Base-by-base conservation (phyloP, 2,888 invertebrate genomes). In the Corythucha ciliata region DNA sequence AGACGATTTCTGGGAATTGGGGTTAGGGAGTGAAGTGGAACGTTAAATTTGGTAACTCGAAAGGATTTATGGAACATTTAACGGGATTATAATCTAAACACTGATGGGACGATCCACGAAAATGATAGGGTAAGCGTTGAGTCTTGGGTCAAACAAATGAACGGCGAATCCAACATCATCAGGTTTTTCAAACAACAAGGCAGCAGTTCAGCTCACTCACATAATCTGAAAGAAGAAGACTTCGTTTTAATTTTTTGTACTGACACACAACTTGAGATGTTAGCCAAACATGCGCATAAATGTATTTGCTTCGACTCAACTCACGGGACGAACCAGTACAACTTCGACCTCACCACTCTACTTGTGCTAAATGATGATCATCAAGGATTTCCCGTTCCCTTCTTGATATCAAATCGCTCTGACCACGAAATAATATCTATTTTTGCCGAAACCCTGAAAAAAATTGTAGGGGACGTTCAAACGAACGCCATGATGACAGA, bases 401-500 rank as follows among this genome's bases (percentile, higher is more conserved):
- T 61, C 45, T 25, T 59, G 12, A 51, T 61, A 8, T 51, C 56
- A 1, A 61, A 59, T 29, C 40, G 40, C 2, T 18, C 22, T 22
- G 40, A 40, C 22, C 21, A 10, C 21, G 39, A 39, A 14, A 21
- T 39, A 20, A 39, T 39, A 12, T 39, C 39, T 7, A 6, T 39
- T 16, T 39, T 16, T 5, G 39, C 22, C 18, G 4, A 12, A 16
- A 22, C 16, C 39, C 22, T 39, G n/a, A n/a, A n/a, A n/a, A n/a
- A n/a, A n/a, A n/a, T n/a, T n/a, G n/a, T n/a, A n/a, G n/a, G n/a
- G n/a, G n/a, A n/a, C 39, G 52, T 61, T 6, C 29, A 55, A 16
- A 16, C 55, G 6, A 55, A 58, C 34, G 34, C 56, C 12, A 61
- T 63, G 37, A 62, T 63, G 61, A 58, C 60, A 1, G 61, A 63